These are phyloP conservation scores for Seladonia tumulorum DNA, from an alignment of 2,888 invertebrate genomes.

Conservation along the genomic window DNA sequence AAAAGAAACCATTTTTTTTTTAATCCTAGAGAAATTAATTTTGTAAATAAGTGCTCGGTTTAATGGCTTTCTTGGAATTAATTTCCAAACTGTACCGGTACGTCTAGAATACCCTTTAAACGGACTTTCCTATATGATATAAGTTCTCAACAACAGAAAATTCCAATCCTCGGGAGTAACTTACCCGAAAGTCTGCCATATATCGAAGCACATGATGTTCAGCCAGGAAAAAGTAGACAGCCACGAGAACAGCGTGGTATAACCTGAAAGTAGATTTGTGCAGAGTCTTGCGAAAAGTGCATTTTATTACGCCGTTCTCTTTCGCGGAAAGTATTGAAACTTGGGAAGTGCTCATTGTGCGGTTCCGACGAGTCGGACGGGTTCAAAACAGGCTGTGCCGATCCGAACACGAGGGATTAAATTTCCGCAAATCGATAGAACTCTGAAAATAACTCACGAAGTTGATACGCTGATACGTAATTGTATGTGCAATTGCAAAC, in stretches of 20 bases:
- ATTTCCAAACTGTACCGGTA: too few species aligned
- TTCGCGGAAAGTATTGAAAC: neutral
- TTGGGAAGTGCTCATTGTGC: neutral
- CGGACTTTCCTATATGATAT: neutral
- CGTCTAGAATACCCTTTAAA: neutral
- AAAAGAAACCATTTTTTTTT: neutral
- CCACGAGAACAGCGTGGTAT: slow-evolving; percentile 88
- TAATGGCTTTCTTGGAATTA: neutral
- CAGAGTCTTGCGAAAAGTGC: neutral
- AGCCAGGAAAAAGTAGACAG: slow-evolving; percentile 91
- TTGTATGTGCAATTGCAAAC: too few species aligned
- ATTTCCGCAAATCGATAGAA: too few species aligned
- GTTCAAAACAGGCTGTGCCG: neutral
- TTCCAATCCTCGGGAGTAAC: slow-evolving; percentile 75
- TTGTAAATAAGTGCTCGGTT: neutral
- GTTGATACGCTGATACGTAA: too few species aligned
- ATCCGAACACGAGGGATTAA: neutral
- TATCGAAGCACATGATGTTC: slow-evolving; percentile 92
- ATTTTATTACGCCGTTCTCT: neutral
- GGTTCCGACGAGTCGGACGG: neutral
- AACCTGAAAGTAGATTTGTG: slow-evolving; percentile 85
- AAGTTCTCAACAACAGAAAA: neutral
- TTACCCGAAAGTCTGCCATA: slow-evolving; percentile 93
- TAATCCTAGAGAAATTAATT: neutral
- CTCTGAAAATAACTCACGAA: too few species aligned